phyloP scores from a whole-genome alignment of 2,113 vertebrate genomes.

The Hippocampus abdominalis region DNA sequence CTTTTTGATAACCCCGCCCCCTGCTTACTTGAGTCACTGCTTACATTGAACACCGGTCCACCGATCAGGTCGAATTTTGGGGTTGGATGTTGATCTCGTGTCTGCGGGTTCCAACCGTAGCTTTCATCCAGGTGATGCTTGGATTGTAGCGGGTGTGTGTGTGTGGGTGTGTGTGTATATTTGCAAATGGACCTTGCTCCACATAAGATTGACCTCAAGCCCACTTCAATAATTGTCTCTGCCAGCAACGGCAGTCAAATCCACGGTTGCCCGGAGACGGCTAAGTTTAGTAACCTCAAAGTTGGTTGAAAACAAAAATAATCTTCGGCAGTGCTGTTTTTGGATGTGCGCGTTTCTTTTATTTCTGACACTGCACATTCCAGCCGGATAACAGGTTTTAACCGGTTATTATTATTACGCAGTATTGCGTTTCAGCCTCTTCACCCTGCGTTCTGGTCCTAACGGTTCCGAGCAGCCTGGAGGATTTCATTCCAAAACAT shows the following conservation, averaged over 20 bases:
- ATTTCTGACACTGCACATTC: constrained; percentile 66
- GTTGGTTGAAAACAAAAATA: constrained; percentile 46
- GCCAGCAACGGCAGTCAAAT: constrained; percentile 17
- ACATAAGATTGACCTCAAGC: constrained; percentile 2
- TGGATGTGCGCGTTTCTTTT: constrained; percentile 49
- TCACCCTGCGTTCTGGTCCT: constrained; percentile 32
- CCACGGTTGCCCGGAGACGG: constrained; percentile 13
- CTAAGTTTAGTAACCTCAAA: constrained; percentile 50
- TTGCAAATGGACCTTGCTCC: constrained; percentile 16
- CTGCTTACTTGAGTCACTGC: no score
- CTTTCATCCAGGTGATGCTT: constrained; percentile 15
- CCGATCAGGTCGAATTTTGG: neutral
- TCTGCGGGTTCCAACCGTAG: neutral
- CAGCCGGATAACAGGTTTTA: constrained; percentile 61
- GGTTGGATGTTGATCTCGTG: neutral
- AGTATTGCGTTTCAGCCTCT: constrained; percentile 58
- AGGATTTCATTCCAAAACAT: constrained; percentile 34
- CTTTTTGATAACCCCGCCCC: no score
- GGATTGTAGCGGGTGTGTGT: constrained; percentile 8
- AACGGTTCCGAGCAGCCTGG: constrained; percentile 31
- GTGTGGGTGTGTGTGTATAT: no score
- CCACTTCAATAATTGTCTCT: constrained; percentile 26
- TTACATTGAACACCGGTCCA: no score
- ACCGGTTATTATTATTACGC: constrained; percentile 52
- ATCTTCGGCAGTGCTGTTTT: constrained; percentile 45